Evolutionary conservation across 1,140 invertebrate species (phyloP).

Genomic region (Heliconius nattereri): DNA sequence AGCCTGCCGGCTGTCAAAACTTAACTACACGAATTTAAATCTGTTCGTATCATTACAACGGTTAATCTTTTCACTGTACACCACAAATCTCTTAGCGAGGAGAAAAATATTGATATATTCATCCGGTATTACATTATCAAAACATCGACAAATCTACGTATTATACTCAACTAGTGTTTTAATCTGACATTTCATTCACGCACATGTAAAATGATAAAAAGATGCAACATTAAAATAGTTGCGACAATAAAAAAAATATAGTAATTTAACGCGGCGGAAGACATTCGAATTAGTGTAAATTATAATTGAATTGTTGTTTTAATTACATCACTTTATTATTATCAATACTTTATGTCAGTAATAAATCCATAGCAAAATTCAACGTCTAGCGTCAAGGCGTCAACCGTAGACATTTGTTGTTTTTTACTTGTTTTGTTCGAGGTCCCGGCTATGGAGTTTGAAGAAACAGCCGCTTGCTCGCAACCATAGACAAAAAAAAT

Average conservation of each 20-base stretch:
- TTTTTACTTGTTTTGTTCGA: constrained; percentile 23
- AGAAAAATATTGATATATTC: constrained; percentile 42
- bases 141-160: constrained; percentile 57
- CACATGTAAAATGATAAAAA: constrained; percentile 71
- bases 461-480: constrained; percentile 11
- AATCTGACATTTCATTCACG: constrained; percentile 72
- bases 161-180: constrained; percentile 44
- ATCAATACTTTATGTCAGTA: constrained; percentile 49
- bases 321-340: constrained; percentile 46
- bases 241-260: constrained; percentile 33
- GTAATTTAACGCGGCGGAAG: constrained; percentile 42
- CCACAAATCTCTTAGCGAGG: constrained; percentile 41
- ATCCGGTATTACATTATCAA: constrained; percentile 64
- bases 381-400: constrained; percentile 73
- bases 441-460: constrained; percentile 5
- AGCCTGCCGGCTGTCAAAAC: constrained; percentile 75
- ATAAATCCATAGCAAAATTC: constrained; percentile 58
- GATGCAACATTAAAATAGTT: constrained; percentile 54
- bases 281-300: constrained; percentile 54
- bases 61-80: constrained; percentile 41
- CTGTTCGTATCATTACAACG: constrained; percentile 66
- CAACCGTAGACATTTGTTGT: constrained; percentile 60
- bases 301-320: constrained; percentile 42
- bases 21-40: constrained; percentile 59
- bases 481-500: constrained; percentile 32